Conservation (phyloP, 2,888 invertebrate genomes). For the Andrena marginata region DNA sequence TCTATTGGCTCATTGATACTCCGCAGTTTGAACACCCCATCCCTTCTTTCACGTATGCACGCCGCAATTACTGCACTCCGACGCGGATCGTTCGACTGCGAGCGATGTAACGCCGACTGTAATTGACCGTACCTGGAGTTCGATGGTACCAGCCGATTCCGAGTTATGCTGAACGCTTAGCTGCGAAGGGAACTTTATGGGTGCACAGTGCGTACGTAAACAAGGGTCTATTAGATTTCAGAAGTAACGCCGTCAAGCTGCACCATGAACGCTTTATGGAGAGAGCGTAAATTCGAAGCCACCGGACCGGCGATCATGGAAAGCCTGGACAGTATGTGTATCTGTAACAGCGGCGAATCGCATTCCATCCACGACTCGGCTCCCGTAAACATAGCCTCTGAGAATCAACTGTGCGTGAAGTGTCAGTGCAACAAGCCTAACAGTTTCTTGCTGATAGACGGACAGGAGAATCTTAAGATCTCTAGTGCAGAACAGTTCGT, state of each 20-base stretch:
- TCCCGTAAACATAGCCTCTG: slow-evolving; percentile 38
- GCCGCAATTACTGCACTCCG: no score
- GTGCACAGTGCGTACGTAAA: no score
- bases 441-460: slow-evolving; percentile 88
- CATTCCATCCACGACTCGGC: slow-evolving; percentile 43
- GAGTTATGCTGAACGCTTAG: no score
- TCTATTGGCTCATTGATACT: not conserved
- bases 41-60: not conserved
- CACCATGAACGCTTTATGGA: slow-evolving; percentile 58
- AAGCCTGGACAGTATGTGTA: slow-evolving; percentile 77
- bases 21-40: no score
- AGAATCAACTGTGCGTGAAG: slow-evolving; percentile 20
- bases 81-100: no score
- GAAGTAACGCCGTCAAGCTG: not conserved
- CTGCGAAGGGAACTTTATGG: no score
- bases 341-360: slow-evolving; percentile 58
- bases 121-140: not conserved
- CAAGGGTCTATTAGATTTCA: slow-evolving; percentile 5
- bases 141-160: not conserved
- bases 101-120: no score
- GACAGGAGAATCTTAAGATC: slow-evolving; percentile 87
- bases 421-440: slow-evolving; percentile 66
- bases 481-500: slow-evolving; percentile 87
- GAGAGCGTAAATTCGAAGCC: slow-evolving; percentile 25
- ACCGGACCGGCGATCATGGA: slow-evolving; percentile 82